phyloP scores from a whole-genome alignment of 1,140 invertebrate genomes.

The Anastrepha obliqua region DNA sequence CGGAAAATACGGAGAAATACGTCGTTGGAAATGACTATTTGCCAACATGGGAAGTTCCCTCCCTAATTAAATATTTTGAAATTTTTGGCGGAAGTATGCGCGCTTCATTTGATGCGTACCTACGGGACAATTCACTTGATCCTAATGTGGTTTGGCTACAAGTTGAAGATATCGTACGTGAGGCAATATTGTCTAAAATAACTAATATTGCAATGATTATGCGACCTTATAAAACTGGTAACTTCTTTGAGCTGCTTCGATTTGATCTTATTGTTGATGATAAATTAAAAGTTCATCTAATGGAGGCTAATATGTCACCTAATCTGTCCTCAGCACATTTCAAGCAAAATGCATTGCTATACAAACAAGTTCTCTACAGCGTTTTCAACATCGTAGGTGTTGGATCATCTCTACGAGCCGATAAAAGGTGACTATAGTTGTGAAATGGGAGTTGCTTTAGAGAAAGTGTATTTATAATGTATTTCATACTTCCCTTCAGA shows the following conservation, averaged over 20 bases:
- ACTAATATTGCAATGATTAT: conserved; percentile 79
- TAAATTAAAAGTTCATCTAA: conserved; percentile 88
- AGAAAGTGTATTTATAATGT: neutral
- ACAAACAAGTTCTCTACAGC: conserved; percentile 95
- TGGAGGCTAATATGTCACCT: conserved; percentile 99
- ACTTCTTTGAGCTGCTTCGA: conserved; percentile 96
- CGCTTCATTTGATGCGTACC: conserved; percentile 89
- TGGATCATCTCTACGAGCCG: conserved; percentile 58
- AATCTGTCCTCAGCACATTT: conserved; percentile 96
- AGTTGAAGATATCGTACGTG: conserved; percentile 85
- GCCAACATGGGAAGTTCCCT: conserved; percentile 94
- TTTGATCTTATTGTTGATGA: conserved; percentile 96
- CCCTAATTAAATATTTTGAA: conserved; percentile 85
- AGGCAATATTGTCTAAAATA: conserved; percentile 87
- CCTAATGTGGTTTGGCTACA: conserved; percentile 87
- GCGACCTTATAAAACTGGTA: conserved; percentile 77
- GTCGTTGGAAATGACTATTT: conserved; percentile 96
- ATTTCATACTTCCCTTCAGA: conserved; percentile 62
- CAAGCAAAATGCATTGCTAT: conserved; percentile 89
- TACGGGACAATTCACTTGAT: conserved; percentile 81
- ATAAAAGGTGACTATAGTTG: neutral
- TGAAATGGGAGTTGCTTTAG: neutral
- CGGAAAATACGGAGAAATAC: conserved; percentile 88
- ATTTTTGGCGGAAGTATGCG: conserved; percentile 90
- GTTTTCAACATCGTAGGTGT: conserved; percentile 89